These are phyloP conservation scores for Drosophila sordidapex DNA, from an alignment of 2,888 invertebrate species.

Conservation along the genomic window DNA sequence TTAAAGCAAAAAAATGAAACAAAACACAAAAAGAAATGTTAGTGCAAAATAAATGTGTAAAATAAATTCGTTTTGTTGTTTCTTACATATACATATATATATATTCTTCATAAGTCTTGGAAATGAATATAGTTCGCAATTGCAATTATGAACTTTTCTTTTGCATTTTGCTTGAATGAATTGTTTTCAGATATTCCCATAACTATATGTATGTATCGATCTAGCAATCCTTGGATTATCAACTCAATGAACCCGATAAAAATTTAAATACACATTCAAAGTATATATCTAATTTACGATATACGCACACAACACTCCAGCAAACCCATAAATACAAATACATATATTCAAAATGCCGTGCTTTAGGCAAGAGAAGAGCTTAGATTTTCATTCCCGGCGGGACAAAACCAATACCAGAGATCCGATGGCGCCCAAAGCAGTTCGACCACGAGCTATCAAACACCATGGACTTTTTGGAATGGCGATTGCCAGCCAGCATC, in stretches of 20 bases:
- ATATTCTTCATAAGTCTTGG: neutral
- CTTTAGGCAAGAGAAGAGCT: constrained; percentile 47
- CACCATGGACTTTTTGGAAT: constrained; percentile 83
- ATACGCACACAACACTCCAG: constrained; percentile 10
- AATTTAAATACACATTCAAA: neutral
- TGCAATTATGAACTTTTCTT: neutral
- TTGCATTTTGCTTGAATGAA: neutral
- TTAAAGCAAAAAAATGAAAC: constrained; percentile 12
- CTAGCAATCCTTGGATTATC: constrained; percentile 12
- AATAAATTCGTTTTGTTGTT: constrained; percentile 35
- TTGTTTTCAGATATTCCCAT: neutral
- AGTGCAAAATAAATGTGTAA: constrained; percentile 80
- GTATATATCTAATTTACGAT: constrained; percentile 5
- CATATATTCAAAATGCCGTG: constrained; percentile 56
- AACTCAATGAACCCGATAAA: neutral
- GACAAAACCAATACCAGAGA: constrained; percentile 43
- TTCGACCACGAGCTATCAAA: constrained; percentile 73
- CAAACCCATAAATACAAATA: constrained; percentile 3
- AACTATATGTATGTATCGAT: neutral
- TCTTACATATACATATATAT: neutral
- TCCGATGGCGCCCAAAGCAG: constrained; percentile 73
- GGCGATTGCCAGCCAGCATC: constrained; percentile 78
- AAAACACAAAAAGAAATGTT: constrained; percentile 63
- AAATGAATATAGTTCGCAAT: neutral
- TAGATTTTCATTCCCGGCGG: constrained; percentile 39